A percentile compares a stretch with the other conserved stretches of the same genome.
These are phyloP conservation scores for Myotis lucifugus DNA, from an alignment of 2,113 vertebrate species.

Conservation along the genomic window DNA sequence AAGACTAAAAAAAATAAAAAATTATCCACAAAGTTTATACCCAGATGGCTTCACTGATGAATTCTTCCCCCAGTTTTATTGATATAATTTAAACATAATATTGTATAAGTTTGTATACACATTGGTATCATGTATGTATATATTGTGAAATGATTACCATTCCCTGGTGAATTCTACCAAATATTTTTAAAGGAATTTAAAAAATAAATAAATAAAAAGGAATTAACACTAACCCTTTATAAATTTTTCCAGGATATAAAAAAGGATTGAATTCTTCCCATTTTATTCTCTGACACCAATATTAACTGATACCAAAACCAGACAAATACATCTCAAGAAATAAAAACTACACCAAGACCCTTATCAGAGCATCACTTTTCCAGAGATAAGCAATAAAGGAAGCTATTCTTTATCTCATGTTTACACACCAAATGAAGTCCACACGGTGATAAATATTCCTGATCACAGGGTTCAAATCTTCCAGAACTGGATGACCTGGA, in stretches of 20 bases:
- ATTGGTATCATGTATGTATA: not conserved
- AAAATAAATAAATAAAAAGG: not conserved
- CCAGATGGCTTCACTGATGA: not conserved
- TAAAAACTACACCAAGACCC: not conserved
- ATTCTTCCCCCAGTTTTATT: not conserved
- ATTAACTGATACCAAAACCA: not conserved
- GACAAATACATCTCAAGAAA: not conserved
- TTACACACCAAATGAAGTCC: constrained; percentile 91
- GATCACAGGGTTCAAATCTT: constrained; percentile 93
- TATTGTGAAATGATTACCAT: not conserved
- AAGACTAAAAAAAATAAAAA: no score
- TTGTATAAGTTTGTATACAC: not conserved
- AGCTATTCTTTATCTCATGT: constrained; percentile 89
- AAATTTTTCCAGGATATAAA: not conserved
- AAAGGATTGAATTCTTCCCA: not conserved
- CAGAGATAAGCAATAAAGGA: not conserved
- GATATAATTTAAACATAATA: not conserved
- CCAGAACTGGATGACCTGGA: constrained; percentile 96
- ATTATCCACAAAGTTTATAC: not conserved
- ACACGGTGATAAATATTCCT: constrained; percentile 92
- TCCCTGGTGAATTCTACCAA: not conserved
- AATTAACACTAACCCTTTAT: not conserved
- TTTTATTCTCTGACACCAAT: not conserved
- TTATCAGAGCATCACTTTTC: not conserved
- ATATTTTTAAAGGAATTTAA: not conserved